Evolutionary conservation across 2,888 invertebrate species (phyloP), one percentile per base, ranked within the genome.

Genomic region (Trisateles emortualis): DNA sequence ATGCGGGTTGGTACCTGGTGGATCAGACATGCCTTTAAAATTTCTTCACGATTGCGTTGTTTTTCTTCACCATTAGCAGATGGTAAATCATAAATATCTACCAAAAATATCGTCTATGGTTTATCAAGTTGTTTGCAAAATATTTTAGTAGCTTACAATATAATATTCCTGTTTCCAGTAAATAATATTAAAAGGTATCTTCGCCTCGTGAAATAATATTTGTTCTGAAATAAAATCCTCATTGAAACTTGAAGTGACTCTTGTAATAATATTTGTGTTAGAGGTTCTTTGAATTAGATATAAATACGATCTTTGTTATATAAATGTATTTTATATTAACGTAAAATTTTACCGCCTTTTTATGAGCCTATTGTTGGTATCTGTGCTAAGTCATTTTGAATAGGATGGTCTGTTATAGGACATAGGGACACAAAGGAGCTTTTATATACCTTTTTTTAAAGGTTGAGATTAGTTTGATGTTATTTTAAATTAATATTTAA

Each of bases 181-280:
- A 35, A 16, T 3, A 6, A 35, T 35, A 35, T 16, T 32, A 16
- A 16, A 35, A 36, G 17, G 5, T 36, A n/a, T 14, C 3, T 35
- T 16, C 19, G 9, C 8, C 9, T 13, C 5, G 11, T 24, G 11
- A 8, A 35, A 35, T 16, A 35, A 16, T 13, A 11, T 10, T 35
- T 1, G 14, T 16, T 8, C 16, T 35, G 35, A 14, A 64, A 11
- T 33, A 19, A 45, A 11, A 43, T 32, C 1, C 32, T 13, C 14
- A 3, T 35, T 45, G 41, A 42, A 45, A 17, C 13, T 17, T 35
- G 26, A 19, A 11, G 33, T 10, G 17, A 22, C 17, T 43, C 39
- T 59, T 40, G 11, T 38, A 52, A 14, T 48, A 11, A 32, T 5
- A 44, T 52, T 46, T 49, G 36, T 64, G 59, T 64, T 26, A 59